Evolutionary conservation across 2,797 vertebrate genomes (phyloP), one percentile per base, ranked within the genome.

Genomic region (Karalla daura): DNA sequence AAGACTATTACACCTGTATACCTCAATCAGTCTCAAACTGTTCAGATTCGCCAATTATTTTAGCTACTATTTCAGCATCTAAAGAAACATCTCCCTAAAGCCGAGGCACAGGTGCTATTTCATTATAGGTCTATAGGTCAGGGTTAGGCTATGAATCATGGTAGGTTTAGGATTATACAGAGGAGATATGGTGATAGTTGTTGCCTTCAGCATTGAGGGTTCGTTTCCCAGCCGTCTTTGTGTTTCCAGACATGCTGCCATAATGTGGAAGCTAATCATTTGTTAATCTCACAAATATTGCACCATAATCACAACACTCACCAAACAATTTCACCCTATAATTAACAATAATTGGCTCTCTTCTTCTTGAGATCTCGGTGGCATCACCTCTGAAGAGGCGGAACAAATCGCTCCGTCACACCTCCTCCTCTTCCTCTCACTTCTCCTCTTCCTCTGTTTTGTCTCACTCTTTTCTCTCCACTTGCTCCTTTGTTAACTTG

Each of bases 321-420:
- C 94, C 93, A 94, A 95, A 95, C 94, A 95, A 95, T 96, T 95
- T 96, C 94, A 96, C 95, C 93, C 93, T 94, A 89, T 95, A 95
- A 97, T 97, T 95, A 96, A 92, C 92, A 91, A 92, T 95, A 94
- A 95, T 96, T 95, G 94, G 90, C 93, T 95, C 91, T 91, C 92
- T 93, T 90, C 93, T 90, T 92, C 89, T 89, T 86, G 92, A 83
- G 83, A 91, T 94, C 94, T 95, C 94, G 94, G 91, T 87, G 91
- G 90, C 90, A 94, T 93, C 92, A 92, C 92, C 93, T 91, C 93
- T 89, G 92, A 94, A 85, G 92, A 92, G 94, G 87, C 93, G 91
- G 88, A 92, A 92, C 93, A 37, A 93, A 92, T 95, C 90, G 90
- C 88, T 96, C 92, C 85, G 93, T 95, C 93, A 93, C 93, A 90